Evolutionary conservation across 1,140 invertebrate genomes (phyloP).

Genomic region (Spodoptera frugiperda): DNA sequence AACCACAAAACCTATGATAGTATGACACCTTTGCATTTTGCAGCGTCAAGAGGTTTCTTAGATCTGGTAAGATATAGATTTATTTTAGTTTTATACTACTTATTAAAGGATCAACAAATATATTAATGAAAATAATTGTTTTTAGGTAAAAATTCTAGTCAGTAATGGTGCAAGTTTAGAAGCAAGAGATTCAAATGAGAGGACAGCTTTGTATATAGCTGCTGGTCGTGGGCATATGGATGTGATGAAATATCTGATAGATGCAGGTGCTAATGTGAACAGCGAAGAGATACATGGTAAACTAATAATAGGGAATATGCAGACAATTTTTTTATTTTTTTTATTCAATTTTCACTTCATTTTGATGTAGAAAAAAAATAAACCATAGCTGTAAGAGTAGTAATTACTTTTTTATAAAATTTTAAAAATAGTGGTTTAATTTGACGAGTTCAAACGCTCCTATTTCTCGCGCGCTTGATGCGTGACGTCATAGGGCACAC

Average conservation of each 20-base stretch:
- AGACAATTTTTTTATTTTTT: too few species aligned
- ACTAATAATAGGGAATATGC: not conserved
- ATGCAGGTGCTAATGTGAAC: conserved; percentile 91
- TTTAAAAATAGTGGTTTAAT: too few species aligned
- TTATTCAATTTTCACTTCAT: too few species aligned
- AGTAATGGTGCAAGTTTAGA: conserved; percentile 74
- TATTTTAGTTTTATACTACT: not conserved
- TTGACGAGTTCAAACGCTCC: too few species aligned
- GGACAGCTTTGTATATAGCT: conserved; percentile 76
- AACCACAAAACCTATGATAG: conserved; percentile 81
- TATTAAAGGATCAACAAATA: too few species aligned
- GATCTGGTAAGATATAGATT: conserved; percentile 67
- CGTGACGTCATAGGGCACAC: too few species aligned
- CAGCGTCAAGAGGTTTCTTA: conserved; percentile 74
- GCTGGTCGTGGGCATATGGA: conserved; percentile 70
- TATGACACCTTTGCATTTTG: conserved; percentile 81
- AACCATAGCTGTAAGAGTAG: too few species aligned
- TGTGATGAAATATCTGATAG: conserved; percentile 78
- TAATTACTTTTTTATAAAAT: too few species aligned
- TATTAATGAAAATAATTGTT: too few species aligned
- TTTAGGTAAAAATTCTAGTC: conserved; percentile 74
- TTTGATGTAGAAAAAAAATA: too few species aligned
- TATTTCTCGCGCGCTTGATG: too few species aligned
- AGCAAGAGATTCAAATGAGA: conserved; percentile 76
- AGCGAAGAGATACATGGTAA: conserved; percentile 91